Percentiles rank a stretch among this genome's conserved stretches.
Conservation (phyloP, 2,113 vertebrate genomes). For the Perognathus longimembris region DNA sequence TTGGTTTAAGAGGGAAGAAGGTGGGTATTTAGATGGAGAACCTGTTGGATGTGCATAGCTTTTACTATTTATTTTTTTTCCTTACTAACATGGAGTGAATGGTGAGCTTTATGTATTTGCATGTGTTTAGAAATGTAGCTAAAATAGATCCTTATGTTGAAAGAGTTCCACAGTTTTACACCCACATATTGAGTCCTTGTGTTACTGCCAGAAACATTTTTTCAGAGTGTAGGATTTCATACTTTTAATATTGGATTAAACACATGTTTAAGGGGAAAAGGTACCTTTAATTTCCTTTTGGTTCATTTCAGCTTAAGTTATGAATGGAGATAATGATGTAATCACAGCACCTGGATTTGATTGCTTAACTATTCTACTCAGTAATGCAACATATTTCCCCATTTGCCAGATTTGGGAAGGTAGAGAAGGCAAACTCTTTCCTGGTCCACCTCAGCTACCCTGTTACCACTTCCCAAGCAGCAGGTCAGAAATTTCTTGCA, state of each 20-base stretch:
- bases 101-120: background rate
- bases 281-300: constrained; percentile 39
- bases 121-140: constrained; percentile 2
- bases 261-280: background rate
- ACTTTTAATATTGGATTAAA: constrained; percentile 25
- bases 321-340: background rate
- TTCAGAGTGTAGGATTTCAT: constrained; percentile 22
- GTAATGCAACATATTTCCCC: background rate
- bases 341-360: background rate
- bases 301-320: constrained; percentile 37
- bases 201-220: background rate
- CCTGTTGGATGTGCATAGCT: background rate
- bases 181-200: background rate
- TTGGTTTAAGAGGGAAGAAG: background rate
- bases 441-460: too few relatives aligned
- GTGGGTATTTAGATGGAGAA: background rate
- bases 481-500: background rate
- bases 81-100: constrained; percentile 6
- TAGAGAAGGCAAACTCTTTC: background rate
- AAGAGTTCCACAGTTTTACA: constrained; percentile 13
- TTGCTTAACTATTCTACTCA: background rate
- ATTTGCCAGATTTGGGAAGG: background rate
- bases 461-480: background rate
- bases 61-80: background rate
- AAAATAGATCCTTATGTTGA: constrained; percentile 43